These are phyloP conservation scores for Bugulina stolonifera DNA, from an alignment of 2,888 invertebrate species.

Conservation along the genomic window DNA sequence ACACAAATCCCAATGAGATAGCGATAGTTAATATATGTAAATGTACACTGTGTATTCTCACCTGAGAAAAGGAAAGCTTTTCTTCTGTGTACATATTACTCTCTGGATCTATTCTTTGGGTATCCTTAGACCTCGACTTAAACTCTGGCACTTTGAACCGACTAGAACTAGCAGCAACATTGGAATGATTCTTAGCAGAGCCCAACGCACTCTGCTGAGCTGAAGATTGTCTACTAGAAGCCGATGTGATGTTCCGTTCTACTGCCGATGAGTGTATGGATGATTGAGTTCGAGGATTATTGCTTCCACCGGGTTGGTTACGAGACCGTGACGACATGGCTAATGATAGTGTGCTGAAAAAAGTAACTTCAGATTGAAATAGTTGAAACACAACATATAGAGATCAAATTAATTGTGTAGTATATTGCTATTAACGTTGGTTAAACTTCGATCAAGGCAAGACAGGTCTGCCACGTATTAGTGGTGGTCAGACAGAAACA, in stretches of 20 bases:
- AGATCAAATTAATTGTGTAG: too few species aligned
- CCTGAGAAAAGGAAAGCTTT: slow-evolving; percentile 12
- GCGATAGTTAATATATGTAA: too few species aligned
- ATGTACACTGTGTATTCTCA: neutral
- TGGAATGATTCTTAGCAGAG: neutral
- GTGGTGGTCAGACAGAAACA: too few species aligned
- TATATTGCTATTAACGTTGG: too few species aligned
- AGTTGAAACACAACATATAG: too few species aligned
- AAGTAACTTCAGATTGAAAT: too few species aligned
- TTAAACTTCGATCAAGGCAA: too few species aligned
- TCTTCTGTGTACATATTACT: slow-evolving; percentile 22
- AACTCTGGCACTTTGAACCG: slow-evolving; percentile 9
- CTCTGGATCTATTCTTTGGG: slow-evolving; percentile 8
- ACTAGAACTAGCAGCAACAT: neutral
- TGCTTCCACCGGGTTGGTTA: too few species aligned
- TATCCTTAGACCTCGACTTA: slow-evolving; percentile 4
- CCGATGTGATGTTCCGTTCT: neutral
- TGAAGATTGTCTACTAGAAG: neutral
- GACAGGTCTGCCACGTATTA: too few species aligned
- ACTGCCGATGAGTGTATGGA: neutral
- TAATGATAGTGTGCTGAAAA: too few species aligned
- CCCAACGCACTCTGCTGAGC: neutral
- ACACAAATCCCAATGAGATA: too few species aligned
- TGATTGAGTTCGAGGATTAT: neutral
- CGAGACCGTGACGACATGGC: too few species aligned